phyloP scores from a whole-genome alignment of 2,888 invertebrate genomes.

The Troides aeacus region DNA sequence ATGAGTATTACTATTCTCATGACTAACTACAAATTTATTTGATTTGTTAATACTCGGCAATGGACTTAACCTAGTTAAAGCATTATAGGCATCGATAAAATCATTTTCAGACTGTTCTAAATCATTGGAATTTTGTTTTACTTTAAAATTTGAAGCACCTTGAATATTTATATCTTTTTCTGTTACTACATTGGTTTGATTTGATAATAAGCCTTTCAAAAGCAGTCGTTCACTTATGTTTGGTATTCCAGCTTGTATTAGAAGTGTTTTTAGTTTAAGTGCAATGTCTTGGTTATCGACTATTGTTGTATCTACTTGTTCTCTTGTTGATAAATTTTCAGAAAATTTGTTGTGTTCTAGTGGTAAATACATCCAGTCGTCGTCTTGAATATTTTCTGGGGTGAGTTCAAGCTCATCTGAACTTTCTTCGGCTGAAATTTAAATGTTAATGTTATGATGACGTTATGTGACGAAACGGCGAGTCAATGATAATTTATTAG shows the following conservation, averaged over 20 bases:
- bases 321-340: conserved; percentile 30
- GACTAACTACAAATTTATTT: conserved; percentile 17
- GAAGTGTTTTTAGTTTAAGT: conserved; percentile 55
- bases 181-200: conserved; percentile 36
- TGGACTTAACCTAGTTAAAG: conserved; percentile 65
- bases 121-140: conserved; percentile 49
- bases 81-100: conserved; percentile 74
- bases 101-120: conserved; percentile 71
- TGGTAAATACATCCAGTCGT: conserved; percentile 73
- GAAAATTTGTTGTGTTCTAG: conserved; percentile 41
- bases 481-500: conserved; percentile 52
- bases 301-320: conserved; percentile 7
- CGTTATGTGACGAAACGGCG: conserved; percentile 52
- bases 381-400: conserved; percentile 55
- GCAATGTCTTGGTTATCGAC: conserved; percentile 48
- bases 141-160: conserved; percentile 19
- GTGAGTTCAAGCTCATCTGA: conserved; percentile 72
- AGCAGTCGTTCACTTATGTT: conserved; percentile 58
- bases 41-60: conserved; percentile 52
- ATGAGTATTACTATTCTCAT: conserved; percentile 32
- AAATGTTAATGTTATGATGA: conserved; percentile 72
- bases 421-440: conserved; percentile 76
- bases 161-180: conserved; percentile 30
- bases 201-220: conserved; percentile 54
- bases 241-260: conserved; percentile 59